Evolutionary conservation across 1,140 invertebrate genomes (phyloP), one percentile per base, ranked within the genome.

Genomic region (Temnothorax curvispinosus): DNA sequence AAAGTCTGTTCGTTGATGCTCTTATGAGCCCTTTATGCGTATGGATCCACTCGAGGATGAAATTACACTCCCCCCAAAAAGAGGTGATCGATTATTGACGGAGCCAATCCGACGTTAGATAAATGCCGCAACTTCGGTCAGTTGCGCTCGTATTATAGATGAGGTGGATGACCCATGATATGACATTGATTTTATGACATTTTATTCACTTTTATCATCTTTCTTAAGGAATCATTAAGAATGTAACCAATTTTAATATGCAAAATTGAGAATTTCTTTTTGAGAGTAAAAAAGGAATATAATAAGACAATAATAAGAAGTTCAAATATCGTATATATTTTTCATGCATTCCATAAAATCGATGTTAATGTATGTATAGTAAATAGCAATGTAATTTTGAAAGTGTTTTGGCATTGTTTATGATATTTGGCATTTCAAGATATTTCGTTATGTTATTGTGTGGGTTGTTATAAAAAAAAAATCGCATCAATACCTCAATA

Each of bases 1-100:
- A 72, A 82, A 82, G 54, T 74, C 15, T 58, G 65, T 72, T 72
- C 80, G 71, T 60, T 82, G 80, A 71, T 18, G 41, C 18, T 71
- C 21, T 69, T 52, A 21, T n/a, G 60, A 75, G 44, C 56, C 47
- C 78, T 72, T 47, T 76, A 13, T 65, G 35, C 56, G 62, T 27
- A 54, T 47, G 56, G 35, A 72, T 38, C 4, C 56, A 65, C 62
- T 69, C 52, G 32, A 41, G 18, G 50, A 35, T 82, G 60, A 71
- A 69, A 85, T 87, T 74, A 72, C 78, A 58, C 32, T 11, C 38
- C 41, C 7, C 7, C 47, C 8, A 41, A 58, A 87, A 87, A 52
- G 62, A 56, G 27, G n/a, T n/a, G 47, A 67, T 27, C 80, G 27
- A 58, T 71, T 71, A 81, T 47, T 72, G 54, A 18, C 15, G 4